Conservation (phyloP, 2,888 invertebrate genomes). For the Vesta saturnalis region DNA sequence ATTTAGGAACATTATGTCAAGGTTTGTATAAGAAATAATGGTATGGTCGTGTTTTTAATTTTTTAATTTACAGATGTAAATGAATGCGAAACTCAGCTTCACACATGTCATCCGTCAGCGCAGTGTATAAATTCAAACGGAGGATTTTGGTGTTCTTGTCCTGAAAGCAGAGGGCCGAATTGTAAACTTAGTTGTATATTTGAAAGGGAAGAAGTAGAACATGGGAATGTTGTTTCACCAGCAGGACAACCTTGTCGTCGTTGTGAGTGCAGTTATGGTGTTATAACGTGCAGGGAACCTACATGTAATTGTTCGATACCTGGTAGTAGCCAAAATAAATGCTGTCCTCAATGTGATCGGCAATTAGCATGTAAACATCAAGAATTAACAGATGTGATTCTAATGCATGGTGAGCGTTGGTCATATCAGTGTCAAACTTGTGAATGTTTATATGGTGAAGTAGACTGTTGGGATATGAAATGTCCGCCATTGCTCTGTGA, state of each 20-base stretch:
- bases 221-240: conserved; percentile 67
- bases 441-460: conserved; percentile 89
- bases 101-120: conserved; percentile 83
- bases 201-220: conserved; percentile 71
- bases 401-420: conserved; percentile 87
- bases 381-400: conserved; percentile 78
- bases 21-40: conserved; percentile 60
- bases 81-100: conserved; percentile 79
- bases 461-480: conserved; percentile 89
- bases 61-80: conserved; percentile 74
- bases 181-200: conserved; percentile 81
- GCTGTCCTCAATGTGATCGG: conserved; percentile 85
- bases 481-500: conserved; percentile 78
- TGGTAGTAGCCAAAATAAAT: conserved; percentile 67
- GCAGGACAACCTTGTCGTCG: conserved; percentile 62
- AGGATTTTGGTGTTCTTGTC: conserved; percentile 81
- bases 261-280: conserved; percentile 68
- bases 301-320: conserved; percentile 73
- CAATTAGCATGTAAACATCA: conserved; percentile 81
- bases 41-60: background rate
- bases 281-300: conserved; percentile 74
- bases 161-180: conserved; percentile 61
- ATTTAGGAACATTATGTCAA: conserved; percentile 73
- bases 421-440: conserved; percentile 92
- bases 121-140: conserved; percentile 84